phyloP scores from a whole-genome alignment of 1,140 invertebrate genomes.

The Danaus plexippus region DNA sequence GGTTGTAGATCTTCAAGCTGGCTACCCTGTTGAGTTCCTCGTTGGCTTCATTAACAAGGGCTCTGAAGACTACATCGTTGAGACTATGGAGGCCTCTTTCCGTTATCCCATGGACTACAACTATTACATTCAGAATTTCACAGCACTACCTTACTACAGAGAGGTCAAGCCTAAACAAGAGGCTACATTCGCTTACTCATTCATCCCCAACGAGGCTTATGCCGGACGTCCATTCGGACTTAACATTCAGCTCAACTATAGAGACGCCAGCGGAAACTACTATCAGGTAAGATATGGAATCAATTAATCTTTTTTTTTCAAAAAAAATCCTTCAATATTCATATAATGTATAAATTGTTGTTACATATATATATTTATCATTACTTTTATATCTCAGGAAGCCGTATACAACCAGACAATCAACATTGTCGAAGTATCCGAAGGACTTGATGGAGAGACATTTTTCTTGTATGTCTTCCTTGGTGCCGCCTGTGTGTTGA shows the following conservation, averaged over 20 bases:
- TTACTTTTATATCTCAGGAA: slow-evolving; percentile 72
- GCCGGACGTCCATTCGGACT: slow-evolving; percentile 96
- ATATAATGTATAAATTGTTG: background rate
- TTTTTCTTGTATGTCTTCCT: slow-evolving; percentile 98
- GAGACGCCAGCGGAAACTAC: slow-evolving; percentile 79
- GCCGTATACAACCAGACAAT: slow-evolving; percentile 99
- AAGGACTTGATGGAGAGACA: slow-evolving; percentile 97
- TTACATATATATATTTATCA: slow-evolving; percentile 4
- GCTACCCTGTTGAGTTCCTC: slow-evolving; percentile 93
- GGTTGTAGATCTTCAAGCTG: slow-evolving; percentile 90
- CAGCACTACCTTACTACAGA: slow-evolving; percentile 89
- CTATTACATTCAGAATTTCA: slow-evolving; percentile 99
- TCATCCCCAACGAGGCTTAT: slow-evolving; percentile 95
- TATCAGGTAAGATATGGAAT: slow-evolving; percentile 71
- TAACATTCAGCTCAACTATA: slow-evolving; percentile 94
- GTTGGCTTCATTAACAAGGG: slow-evolving; percentile 98
- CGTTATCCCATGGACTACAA: slow-evolving; percentile 98
- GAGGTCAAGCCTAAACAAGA: slow-evolving; percentile 93
- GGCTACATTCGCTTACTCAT: slow-evolving; percentile 95
- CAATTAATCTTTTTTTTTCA: slow-evolving; percentile 18
- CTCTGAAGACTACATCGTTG: slow-evolving; percentile 89
- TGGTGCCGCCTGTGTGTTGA: slow-evolving; percentile 88
- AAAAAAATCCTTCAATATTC: background rate
- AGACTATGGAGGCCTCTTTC: slow-evolving; percentile 96
- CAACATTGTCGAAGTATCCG: slow-evolving; percentile 95